These are phyloP conservation scores for Erythrolamprus reginae DNA, from an alignment of 2,113 vertebrate genomes.

Conservation along the genomic window DNA sequence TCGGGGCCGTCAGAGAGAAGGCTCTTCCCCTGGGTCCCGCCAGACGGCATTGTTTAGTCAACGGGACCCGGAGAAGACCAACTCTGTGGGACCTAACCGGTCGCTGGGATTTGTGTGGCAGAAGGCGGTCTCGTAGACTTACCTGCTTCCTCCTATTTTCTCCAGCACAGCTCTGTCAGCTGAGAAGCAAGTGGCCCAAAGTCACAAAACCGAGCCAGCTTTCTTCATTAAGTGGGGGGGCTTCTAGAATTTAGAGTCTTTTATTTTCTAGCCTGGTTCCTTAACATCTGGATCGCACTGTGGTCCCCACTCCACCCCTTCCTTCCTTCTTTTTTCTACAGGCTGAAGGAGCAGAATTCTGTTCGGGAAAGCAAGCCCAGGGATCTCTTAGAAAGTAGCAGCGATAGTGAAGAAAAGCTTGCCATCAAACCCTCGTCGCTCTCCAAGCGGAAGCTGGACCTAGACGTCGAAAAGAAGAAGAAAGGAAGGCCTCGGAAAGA, in stretches of 20 bases:
- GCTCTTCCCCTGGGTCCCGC: no score
- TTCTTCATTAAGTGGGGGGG: not conserved
- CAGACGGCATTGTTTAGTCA: no score
- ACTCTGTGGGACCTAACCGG: no score
- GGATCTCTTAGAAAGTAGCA: conserved; percentile 87
- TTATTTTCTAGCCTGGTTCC: not conserved
- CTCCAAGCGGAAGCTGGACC: conserved; percentile 85
- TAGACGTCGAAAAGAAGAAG: conserved; percentile 92
- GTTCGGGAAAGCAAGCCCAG: conserved; percentile 78
- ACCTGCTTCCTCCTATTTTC: not conserved
- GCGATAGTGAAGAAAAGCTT: conserved; percentile 93
- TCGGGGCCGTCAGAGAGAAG: no score
- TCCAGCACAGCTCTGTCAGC: not conserved
- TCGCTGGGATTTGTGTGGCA: no score
- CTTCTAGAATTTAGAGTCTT: not conserved
- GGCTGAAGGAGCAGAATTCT: conserved; percentile 79
- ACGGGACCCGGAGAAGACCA: no score
- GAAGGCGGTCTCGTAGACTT: no score
- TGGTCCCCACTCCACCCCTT: accelerated
- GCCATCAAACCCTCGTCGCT: conserved; percentile 71
- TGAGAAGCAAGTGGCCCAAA: not conserved
- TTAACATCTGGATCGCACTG: not conserved
- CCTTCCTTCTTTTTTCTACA: conserved; percentile 31
- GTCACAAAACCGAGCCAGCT: not conserved
- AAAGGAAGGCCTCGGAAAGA: conserved; percentile 95